phyloP scores from a whole-genome alignment of 1,140 invertebrate genomes.

The Drosophila sp. region DNA sequence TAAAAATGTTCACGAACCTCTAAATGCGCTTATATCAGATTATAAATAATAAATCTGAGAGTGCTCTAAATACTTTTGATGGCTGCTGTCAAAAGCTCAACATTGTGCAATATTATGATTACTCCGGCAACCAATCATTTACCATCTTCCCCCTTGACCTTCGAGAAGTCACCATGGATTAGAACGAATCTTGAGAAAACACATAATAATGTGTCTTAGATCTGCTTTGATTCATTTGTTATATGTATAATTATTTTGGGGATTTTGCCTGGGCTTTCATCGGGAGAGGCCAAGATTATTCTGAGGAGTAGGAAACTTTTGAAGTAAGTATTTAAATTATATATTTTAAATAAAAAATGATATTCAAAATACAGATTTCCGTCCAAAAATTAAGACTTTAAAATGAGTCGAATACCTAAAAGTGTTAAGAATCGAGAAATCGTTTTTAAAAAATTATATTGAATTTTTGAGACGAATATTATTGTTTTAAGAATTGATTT shows the following conservation, averaged over 20 bases:
- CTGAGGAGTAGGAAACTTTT: background rate
- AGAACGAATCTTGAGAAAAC: background rate
- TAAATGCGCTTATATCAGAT: conserved; percentile 40
- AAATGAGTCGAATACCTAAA: too few relatives aligned
- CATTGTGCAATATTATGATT: background rate
- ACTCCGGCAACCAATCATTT: background rate
- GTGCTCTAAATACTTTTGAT: conserved; percentile 24
- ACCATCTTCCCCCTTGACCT: background rate
- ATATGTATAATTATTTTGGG: background rate
- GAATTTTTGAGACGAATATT: too few relatives aligned
- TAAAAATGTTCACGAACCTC: conserved; percentile 40
- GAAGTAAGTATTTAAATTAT: too few relatives aligned
- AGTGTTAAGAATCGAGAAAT: too few relatives aligned
- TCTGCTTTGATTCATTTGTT: background rate
- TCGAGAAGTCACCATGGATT: background rate
- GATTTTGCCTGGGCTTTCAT: background rate
- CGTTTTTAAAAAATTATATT: too few relatives aligned
- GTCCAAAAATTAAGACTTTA: too few relatives aligned
- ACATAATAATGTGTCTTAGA: background rate
- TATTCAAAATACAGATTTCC: too few relatives aligned
- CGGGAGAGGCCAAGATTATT: background rate
- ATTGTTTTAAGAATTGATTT: too few relatives aligned
- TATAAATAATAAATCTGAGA: conserved; percentile 60
- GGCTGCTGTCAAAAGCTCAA: conserved; percentile 24
- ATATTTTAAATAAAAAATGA: too few relatives aligned